Base-by-base conservation (phyloP, 1,140 invertebrate species). In the Arion vulgaris region DNA sequence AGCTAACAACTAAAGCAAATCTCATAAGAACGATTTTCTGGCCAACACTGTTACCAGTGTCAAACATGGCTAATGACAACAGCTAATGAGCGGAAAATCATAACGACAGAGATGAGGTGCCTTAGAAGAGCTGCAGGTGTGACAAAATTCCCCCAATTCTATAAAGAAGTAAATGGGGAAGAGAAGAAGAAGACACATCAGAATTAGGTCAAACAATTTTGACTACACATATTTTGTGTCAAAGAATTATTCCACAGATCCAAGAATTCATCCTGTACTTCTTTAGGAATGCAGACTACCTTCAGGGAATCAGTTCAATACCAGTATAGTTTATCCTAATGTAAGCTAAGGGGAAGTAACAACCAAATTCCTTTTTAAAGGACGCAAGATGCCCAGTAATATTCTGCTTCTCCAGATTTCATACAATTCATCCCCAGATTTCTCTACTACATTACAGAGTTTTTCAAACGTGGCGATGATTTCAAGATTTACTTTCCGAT, bases 381-480 rank as follows among this genome's bases (percentile, higher is more conserved):
- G 51, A 57, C 23, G 9, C 51, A 17, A 26, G 17, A 23, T 57
- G 51, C 51, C 51, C 51, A 45, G 41, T 45, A 45, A 45, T 15
- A n/a, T n/a, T n/a, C 41, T 45, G 5, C 41, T 57, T 19, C 51
- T 57, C 23, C 51, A 19, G 51, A 57, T 57, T 57, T 57, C 51
- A 57, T 57, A 9, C 51, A 57, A 26, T 57, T 57, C 5, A 57
- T 23, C 51, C 23, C 23, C 51, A 32, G 68, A 69, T 69, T 69
- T 28, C 28, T 74, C 38, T 74, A 74, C 72, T 39, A 74, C 34
- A 45, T 9, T n/a, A n/a, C 38, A 36, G n/a, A 74, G 45, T 45
- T 19, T 45, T 49, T 41, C 72, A 74, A 41, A 45, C 45, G 45
- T 45, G 45, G 4, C 72, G 45, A 74, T 74, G 38, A 15, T 32